Evolutionary conservation across 2,888 invertebrate species (phyloP), one percentile per base, ranked within the genome.

Genomic region (Megalurothrips usitatus): DNA sequence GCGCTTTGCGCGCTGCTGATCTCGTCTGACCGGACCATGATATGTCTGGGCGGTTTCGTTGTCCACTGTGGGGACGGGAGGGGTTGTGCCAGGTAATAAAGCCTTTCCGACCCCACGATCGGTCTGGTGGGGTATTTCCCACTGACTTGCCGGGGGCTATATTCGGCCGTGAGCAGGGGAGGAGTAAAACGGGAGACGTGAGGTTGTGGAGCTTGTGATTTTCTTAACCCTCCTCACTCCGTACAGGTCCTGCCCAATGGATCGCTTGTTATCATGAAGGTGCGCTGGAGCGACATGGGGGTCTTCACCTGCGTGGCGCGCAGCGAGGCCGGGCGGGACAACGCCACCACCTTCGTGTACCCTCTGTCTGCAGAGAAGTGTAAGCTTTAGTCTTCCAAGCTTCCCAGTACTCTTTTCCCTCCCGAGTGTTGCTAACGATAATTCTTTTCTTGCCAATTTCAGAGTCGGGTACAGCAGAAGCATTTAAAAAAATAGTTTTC

Each of bases 211-310:
- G n/a, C n/a, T n/a, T n/a, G n/a, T n/a, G n/a, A n/a, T n/a, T n/a
- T n/a, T n/a, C n/a, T n/a, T n/a, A n/a, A n/a, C n/a, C n/a, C n/a
- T n/a, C n/a, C n/a, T n/a, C n/a, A n/a, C n/a, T n/a, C n/a, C n/a
- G n/a, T n/a, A n/a, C 23, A 91, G 91, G 87, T 92, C 82, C 88
- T 94, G 82, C 90, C 91, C 6, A 92, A 92, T 84, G 97, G 97
- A 0, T 94, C 94, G 84, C 88, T 97, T 47, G 85, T 94, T 75
- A 94, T 97, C 84, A 88, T 89, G 28, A 88, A 91, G 17, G 88
- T 96, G 11, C 88, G 88, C 78, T 97, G 94, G 94, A 87, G 89
- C 14, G 94, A 95, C 84, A 95, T 96, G 96, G 96, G 96, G 9
- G 89, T 89, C 28, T 96, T 92, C 87, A 92, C 90, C 0, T 97